Conservation (phyloP, 2,797 vertebrate species). For the Melanotaenia pygmaea region DNA sequence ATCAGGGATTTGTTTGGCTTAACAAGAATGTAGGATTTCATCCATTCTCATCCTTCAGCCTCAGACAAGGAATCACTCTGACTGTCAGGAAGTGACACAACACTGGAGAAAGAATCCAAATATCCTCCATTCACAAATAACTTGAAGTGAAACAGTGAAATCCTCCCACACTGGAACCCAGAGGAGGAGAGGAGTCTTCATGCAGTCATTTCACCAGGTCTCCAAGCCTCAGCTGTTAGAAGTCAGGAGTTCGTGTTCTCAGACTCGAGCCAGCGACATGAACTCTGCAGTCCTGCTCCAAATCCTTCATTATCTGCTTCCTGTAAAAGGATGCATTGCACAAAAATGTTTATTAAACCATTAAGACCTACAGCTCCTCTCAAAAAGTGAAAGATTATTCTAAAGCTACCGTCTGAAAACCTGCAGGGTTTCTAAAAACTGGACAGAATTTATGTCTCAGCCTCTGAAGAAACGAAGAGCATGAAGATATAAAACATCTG, state of each 20-base stretch:
- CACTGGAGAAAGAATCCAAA: conserved; percentile 6
- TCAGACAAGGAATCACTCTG: not conserved
- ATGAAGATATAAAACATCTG: too few species aligned
- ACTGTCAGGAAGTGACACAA: conserved; percentile 21
- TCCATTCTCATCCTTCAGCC: not conserved
- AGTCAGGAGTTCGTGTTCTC: not conserved
- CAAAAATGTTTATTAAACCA: too few species aligned
- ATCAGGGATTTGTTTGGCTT: not conserved
- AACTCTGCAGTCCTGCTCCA: not conserved
- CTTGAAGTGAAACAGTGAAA: not conserved
- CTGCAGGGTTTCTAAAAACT: not conserved
- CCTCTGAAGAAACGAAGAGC: too few species aligned
- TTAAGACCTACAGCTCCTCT: not conserved
- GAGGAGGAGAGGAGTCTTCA: not conserved
- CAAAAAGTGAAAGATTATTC: not conserved
- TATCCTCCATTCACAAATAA: not conserved
- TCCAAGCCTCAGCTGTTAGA: not conserved
- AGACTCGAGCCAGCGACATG: not conserved
- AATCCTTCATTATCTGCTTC: not conserved
- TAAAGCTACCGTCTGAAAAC: not conserved
- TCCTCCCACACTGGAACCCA: conserved; percentile 8
- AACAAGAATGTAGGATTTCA: not conserved
- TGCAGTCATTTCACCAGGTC: not conserved
- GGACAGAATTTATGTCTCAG: too few species aligned
- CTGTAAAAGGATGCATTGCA: not conserved